Percentiles rank a stretch among this genome's conserved stretches.
These are phyloP conservation scores for human DNA, from an alignment of 2,113 vertebrate genomes.

Conservation along the genomic window DNA sequence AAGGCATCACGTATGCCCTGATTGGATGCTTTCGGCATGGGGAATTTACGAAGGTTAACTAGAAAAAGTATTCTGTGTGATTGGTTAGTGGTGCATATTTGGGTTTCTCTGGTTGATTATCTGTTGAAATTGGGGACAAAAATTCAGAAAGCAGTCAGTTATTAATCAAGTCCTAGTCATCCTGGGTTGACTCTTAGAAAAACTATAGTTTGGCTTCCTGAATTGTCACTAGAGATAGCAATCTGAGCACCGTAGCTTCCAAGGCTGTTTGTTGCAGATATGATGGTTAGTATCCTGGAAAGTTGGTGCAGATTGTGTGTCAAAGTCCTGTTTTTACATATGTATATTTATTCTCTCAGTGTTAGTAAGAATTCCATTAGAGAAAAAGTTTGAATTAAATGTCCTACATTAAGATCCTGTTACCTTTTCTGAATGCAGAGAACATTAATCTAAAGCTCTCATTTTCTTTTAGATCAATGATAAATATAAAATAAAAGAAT, in stretches of 20 bases:
- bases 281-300: not conserved
- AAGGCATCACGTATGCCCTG: not conserved
- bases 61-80: not conserved
- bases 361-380: conserved; percentile 31
- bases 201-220: not conserved
- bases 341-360: not conserved
- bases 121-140: not conserved
- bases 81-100: not conserved
- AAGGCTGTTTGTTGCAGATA: not conserved
- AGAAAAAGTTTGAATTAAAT: conserved; percentile 12
- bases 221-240: not conserved
- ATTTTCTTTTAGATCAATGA: not conserved
- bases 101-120: not conserved
- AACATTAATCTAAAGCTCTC: not conserved
- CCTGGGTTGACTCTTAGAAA: not conserved
- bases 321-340: not conserved
- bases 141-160: not conserved
- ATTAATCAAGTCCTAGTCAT: not conserved
- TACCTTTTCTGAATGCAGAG: not conserved
- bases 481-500: conserved; percentile 8
- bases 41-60: not conserved
- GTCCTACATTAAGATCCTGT: not conserved
- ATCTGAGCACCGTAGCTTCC: not conserved
- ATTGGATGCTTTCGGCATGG: not conserved
- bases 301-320: not conserved